Percentiles rank a stretch among this genome's conserved stretches.
phyloP scores from a whole-genome alignment of 2,888 invertebrate genomes.

The Clistopyga incitator region DNA sequence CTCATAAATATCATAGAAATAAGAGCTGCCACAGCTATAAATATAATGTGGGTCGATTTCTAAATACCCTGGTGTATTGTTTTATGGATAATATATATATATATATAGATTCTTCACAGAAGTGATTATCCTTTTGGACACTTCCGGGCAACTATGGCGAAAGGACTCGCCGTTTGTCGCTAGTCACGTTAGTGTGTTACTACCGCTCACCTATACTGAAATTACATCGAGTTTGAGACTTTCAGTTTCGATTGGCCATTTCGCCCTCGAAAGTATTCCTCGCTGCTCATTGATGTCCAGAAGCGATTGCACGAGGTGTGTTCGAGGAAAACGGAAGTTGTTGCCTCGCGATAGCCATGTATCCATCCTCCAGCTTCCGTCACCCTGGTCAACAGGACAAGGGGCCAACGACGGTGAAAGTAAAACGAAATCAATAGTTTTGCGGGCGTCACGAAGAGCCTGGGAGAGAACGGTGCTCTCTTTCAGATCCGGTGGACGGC shows the following conservation, averaged over 20 bases:
- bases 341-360: not conserved
- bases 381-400: slow-evolving; percentile 18
- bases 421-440: slow-evolving; percentile 62
- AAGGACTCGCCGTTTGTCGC: slow-evolving; percentile 14
- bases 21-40: not conserved
- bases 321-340: slow-evolving; percentile 39
- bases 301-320: slow-evolving; percentile 19
- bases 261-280: not conserved
- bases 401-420: slow-evolving; percentile 59
- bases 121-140: slow-evolving; percentile 25
- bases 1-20: not conserved
- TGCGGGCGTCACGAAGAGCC: slow-evolving; percentile 33
- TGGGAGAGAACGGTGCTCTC: slow-evolving; percentile 40
- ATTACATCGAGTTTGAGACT: slow-evolving; percentile 28
- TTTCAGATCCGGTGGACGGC: slow-evolving; percentile 19
- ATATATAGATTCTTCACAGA: too few species aligned
- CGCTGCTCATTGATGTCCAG: not conserved
- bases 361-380: slow-evolving; percentile 28
- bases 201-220: not conserved
- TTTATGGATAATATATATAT: not conserved
- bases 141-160: slow-evolving; percentile 13
- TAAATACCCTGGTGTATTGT: slow-evolving; percentile 24
- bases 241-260: slow-evolving; percentile 31
- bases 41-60: slow-evolving; percentile 41
- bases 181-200: not conserved